phyloP scores from a whole-genome alignment of 2,888 invertebrate species.

The Eupeodes luniger region DNA sequence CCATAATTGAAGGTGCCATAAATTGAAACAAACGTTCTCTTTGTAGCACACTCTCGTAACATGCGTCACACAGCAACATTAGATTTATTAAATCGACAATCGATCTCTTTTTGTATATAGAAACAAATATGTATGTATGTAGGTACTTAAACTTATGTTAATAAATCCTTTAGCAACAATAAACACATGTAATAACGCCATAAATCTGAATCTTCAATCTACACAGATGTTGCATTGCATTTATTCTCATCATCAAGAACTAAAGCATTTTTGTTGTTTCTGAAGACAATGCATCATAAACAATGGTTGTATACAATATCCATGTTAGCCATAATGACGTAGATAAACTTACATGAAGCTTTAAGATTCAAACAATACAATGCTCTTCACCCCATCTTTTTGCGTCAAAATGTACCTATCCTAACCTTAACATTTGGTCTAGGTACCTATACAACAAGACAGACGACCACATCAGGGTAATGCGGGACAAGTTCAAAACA shows the following conservation, averaged over 20 bases:
- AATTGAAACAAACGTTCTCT: conserved; percentile 16
- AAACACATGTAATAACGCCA: conserved; percentile 52
- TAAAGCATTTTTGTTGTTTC: neutral
- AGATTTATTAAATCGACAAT: conserved; percentile 38
- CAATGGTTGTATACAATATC: conserved; percentile 41
- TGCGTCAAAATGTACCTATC: neutral
- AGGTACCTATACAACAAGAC: conserved; percentile 10
- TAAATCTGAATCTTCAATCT: conserved; percentile 52
- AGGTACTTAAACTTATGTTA: neutral
- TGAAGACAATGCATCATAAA: conserved; percentile 70
- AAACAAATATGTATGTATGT: neutral
- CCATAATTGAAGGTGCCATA: conserved; percentile 35
- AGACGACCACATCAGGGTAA: conserved; percentile 47
- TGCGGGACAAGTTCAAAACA: conserved; percentile 69
- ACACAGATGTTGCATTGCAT: conserved; percentile 57
- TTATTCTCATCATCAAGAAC: conserved; percentile 49
- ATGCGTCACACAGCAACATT: conserved; percentile 9
- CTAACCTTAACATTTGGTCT: conserved; percentile 60
- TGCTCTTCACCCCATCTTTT: conserved; percentile 29
- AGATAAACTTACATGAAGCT: conserved; percentile 53
- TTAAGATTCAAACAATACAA: conserved; percentile 50
- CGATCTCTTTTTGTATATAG: conserved; percentile 25
- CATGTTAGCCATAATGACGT: conserved; percentile 69
- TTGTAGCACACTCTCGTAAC: neutral
- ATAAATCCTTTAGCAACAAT: conserved; percentile 61